These are phyloP conservation scores for Triplophysa siluroides DNA, from an alignment of 2,113 vertebrate genomes.

Conservation along the genomic window DNA sequence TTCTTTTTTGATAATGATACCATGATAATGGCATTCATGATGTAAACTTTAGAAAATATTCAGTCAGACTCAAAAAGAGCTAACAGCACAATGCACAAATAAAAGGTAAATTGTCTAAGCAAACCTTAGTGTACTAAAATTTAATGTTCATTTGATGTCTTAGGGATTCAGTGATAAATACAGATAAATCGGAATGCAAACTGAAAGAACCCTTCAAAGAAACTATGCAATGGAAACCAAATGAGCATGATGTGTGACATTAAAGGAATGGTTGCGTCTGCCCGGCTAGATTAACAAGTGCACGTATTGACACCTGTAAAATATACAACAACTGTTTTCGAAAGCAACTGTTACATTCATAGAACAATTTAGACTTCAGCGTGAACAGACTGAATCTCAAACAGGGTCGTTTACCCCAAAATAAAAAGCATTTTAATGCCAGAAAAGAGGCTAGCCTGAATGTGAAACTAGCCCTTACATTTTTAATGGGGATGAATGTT, in stretches of 20 bases:
- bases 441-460: not conserved
- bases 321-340: conserved; percentile 1
- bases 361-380: not conserved
- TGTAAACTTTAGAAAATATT: not conserved
- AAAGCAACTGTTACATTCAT: conserved; percentile 8
- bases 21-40: conserved; percentile 50
- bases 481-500: not conserved
- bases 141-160: conserved; percentile 6
- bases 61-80: conserved; percentile 25
- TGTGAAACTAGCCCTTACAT: not conserved
- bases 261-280: conserved; percentile 8
- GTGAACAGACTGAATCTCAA: not conserved
- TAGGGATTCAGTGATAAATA: conserved; percentile 19
- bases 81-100: not conserved
- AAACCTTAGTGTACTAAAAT: conserved; percentile 17
- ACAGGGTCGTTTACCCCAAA: not conserved
- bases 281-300: not conserved
- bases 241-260: not conserved
- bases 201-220: not conserved
- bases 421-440: conserved; percentile 16
- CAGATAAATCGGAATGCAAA: not conserved
- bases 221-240: not conserved
- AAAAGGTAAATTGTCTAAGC: not conserved
- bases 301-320: not conserved
- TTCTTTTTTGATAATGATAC: conserved; percentile 40